Conservation (phyloP, 2,797 vertebrate genomes). For the Nyctibius grandis region DNA sequence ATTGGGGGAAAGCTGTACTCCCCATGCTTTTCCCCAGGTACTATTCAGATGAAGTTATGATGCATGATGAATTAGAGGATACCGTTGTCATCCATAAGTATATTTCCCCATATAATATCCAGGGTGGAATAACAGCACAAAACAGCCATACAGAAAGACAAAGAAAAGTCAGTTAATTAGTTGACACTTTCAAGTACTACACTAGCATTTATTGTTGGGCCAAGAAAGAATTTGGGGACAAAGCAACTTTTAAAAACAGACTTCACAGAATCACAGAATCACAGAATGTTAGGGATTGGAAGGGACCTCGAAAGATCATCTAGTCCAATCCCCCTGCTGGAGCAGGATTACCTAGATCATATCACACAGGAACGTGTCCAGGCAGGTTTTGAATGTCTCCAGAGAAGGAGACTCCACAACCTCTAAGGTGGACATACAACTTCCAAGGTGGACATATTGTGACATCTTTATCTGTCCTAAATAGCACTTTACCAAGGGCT, state of each 20-base stretch:
- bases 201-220: background rate
- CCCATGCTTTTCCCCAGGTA: slow-evolving; percentile 66
- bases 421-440: too few species aligned
- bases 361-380: too few species aligned
- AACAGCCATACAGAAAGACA: background rate
- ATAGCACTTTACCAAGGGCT: background rate
- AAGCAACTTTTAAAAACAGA: background rate
- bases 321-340: too few species aligned
- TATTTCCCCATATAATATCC: background rate
- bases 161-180: background rate
- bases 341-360: too few species aligned
- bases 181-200: background rate
- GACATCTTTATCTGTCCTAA: background rate
- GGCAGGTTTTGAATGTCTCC: too few species aligned
- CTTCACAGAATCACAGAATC: too few species aligned
- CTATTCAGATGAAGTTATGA: slow-evolving; percentile 28
- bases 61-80: background rate
- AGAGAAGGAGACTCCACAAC: too few species aligned
- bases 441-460: background rate
- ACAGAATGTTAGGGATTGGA: too few species aligned
- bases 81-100: background rate
- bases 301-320: too few species aligned
- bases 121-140: background rate
- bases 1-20: slow-evolving; percentile 46
- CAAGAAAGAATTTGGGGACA: background rate